These are phyloP conservation scores for Lepas anatifera DNA, from an alignment of 2,888 invertebrate species.

Conservation along the genomic window DNA sequence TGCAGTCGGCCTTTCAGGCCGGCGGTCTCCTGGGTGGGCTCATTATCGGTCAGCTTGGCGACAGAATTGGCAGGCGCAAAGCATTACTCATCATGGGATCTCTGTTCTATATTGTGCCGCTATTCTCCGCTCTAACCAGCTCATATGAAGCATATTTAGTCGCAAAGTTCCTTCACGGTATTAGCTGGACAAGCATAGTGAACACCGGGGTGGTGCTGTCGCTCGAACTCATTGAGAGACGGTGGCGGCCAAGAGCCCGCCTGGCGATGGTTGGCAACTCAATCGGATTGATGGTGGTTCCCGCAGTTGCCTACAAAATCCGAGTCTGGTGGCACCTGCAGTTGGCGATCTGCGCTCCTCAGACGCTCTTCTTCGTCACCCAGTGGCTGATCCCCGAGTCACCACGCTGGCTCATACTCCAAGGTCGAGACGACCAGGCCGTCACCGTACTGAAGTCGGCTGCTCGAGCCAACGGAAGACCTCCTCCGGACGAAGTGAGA, in stretches of 20 bases:
- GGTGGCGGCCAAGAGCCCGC: constrained; percentile 47
- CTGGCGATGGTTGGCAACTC: constrained; percentile 57
- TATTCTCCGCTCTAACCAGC: constrained; percentile 22
- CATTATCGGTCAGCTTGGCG: constrained; percentile 22
- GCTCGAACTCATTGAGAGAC: constrained; percentile 48
- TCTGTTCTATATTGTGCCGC: constrained; percentile 22
- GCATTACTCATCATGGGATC: constrained; percentile 23
- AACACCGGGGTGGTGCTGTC: constrained; percentile 18
- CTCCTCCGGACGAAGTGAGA: too few relatives aligned
- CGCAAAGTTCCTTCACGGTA: constrained; percentile 21
- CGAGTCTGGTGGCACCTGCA: constrained; percentile 55
- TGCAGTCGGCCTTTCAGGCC: constrained; percentile 21
- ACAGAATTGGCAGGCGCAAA: constrained; percentile 24
- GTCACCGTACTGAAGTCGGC: too few relatives aligned
- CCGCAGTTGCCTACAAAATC: constrained; percentile 49
- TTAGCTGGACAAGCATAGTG: constrained; percentile 17
- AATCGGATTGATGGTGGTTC: constrained; percentile 51
- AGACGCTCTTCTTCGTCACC: constrained; percentile 43
- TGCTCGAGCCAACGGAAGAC: too few relatives aligned
- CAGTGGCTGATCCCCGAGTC: too few relatives aligned
- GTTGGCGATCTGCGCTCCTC: constrained; percentile 50
- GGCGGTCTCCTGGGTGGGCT: constrained; percentile 25
- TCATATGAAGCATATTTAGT: constrained; percentile 24
- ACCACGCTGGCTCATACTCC: too few relatives aligned
- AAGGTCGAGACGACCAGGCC: too few relatives aligned